Base-by-base conservation (phyloP, 2,888 invertebrate genomes). In the Protophormia terraenovae region DNA sequence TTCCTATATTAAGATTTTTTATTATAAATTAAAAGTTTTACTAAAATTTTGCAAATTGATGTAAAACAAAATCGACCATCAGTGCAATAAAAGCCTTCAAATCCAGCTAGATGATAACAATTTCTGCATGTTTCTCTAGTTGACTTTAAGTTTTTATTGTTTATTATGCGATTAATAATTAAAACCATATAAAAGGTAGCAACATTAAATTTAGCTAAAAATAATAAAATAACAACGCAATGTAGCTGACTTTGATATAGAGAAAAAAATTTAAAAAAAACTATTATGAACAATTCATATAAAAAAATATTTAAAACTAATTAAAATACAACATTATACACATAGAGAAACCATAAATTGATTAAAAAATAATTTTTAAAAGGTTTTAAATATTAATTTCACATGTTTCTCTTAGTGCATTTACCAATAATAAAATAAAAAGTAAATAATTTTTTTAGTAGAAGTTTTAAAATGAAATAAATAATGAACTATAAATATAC, bases 401-500 rank as follows among this genome's bases (percentile, higher is more conserved):
- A 29, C 19, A 16, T 32, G 29, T 27, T 66, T 16, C 24, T 35
- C 24, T 41, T 10, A 27, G 24, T 66, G 24, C 22, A 35, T 24
- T 38, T n/a, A 55, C 24, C 8, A 29, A 41, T 29, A 58, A 32
- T 8, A 10, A 64, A 72, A 55, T 7, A 47, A 16, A 73, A 53
- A 29, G 10, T 24, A 24, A 60, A 73, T 19, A 16, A 47, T 29
- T 67, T 80, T 71, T 73, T 67, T 47, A 47, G 73, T 80, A 80
- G 80, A 67, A 66, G 67, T 80, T 80, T 73, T 67, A 47, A 73
- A 58, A 27, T 69, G 22, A 38, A 47, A 47, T 41, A 60, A 41
- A 72, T 55, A 71, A 72, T 64, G 16, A 72, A 88, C 78, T 81
- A 86, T 71, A 77, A 73, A 32, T 35, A 62, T 66, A 71, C 78